Evolutionary conservation across 2,888 invertebrate genomes (phyloP), one percentile per base, ranked within the genome.

Genomic region (Acanthosepion lycidas): DNA sequence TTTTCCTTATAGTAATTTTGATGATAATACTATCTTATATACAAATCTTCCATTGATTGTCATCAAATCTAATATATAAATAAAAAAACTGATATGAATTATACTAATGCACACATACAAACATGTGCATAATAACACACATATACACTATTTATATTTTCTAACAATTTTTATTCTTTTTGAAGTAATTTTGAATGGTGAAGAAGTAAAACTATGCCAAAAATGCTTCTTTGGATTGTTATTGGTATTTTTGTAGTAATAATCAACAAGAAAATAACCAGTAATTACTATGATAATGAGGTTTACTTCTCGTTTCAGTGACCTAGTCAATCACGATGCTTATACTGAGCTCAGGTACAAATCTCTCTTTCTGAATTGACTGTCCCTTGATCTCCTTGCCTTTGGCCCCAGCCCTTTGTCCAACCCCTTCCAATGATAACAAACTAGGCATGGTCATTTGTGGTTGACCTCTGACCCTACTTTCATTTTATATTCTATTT

Each of bases 241-340:
- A 15, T 4, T 18, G 9, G 15, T 55, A 55, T 55, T 59, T 23
- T 59, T 59, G 23, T 59, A 59, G 23, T 6, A 59, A 23, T 59
- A 23, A 59, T 59, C 20, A 59, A 23, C 5, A 59, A 23, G 15
- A 4, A 18, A 55, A 59, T 20, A 59, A 20, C 20, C 78, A 78
- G 12, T 12, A 78, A 78, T 12, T 78, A n/a, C 12, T 78, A 33
- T 78, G n/a, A 78, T 78, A 78, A 78, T n/a, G 23, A 28, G 48
- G n/a, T 93, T n/a, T 49, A 26, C 49, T 93, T 93, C 93, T 93
- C 53, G 53, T 93, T 93, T 93, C 93, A 93, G 93, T 93, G 93
- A 93, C 93, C 49, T 53, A 53, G 93, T 93, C 93, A 93, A 49
- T 93, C 93, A 93, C n/a, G 93, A 93, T 53, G 93, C 93, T 93